phyloP scores from a whole-genome alignment of 2,888 invertebrate genomes.

The Nipponacmea schrenckii region DNA sequence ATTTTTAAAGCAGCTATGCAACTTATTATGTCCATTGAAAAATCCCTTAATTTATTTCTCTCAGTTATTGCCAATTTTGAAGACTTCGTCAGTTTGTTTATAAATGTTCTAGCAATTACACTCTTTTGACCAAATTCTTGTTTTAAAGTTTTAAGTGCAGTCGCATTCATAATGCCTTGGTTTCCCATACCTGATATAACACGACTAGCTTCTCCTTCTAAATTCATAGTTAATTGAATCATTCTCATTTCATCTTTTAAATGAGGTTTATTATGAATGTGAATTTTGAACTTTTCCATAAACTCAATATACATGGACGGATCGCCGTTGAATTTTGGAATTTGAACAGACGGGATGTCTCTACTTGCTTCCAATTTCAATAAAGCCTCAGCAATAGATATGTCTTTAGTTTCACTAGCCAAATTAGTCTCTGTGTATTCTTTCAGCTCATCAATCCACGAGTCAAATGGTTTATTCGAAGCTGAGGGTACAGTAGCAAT shows the following conservation, averaged over 20 bases:
- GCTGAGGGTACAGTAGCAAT: too few relatives aligned
- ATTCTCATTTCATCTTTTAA: slow-evolving; percentile 19
- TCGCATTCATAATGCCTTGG: slow-evolving; percentile 15
- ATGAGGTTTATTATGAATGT: slow-evolving; percentile 18
- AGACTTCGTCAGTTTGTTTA: slow-evolving; percentile 13
- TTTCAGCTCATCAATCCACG: not conserved
- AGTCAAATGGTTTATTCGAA: not conserved
- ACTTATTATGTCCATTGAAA: slow-evolving; percentile 18
- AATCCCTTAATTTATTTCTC: slow-evolving; percentile 4
- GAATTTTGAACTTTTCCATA: slow-evolving; percentile 17
- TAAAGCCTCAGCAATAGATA: slow-evolving; percentile 9
- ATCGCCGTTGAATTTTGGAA: slow-evolving; percentile 14
- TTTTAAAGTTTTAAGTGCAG: slow-evolving; percentile 18
- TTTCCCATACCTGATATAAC: slow-evolving; percentile 14
- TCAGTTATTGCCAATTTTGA: slow-evolving; percentile 1
- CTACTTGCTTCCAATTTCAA: slow-evolving; percentile 1
- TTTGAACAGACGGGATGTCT: slow-evolving; percentile 3
- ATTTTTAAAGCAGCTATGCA: slow-evolving; percentile 11
- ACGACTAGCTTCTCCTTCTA: slow-evolving; percentile 11
- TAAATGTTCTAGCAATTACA: slow-evolving; percentile 14
- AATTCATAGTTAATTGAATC: slow-evolving; percentile 10
- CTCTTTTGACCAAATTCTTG: slow-evolving; percentile 20
- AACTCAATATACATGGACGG: slow-evolving; percentile 13
- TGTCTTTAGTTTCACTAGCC: not conserved
- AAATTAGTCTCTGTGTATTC: slow-evolving; percentile 8